These are phyloP conservation scores for Tipula helvola DNA, from an alignment of 2,888 invertebrate species.

Conservation along the genomic window DNA sequence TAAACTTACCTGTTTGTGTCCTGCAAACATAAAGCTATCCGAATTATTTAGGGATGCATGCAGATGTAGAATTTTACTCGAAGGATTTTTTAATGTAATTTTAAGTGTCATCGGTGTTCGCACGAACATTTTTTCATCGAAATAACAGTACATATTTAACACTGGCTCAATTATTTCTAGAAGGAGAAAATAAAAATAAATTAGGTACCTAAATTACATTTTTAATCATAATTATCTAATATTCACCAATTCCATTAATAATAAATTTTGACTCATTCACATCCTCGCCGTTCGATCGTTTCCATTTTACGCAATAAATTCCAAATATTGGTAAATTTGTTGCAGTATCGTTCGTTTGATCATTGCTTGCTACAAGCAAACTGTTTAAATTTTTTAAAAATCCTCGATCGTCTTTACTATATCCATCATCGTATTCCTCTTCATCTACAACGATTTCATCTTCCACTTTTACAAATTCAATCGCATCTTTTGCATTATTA, in stretches of 20 bases:
- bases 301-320: constrained; percentile 34
- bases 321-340: constrained; percentile 24
- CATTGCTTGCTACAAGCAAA: not conserved
- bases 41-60: constrained; percentile 30
- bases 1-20: constrained; percentile 66
- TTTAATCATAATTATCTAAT: not conserved
- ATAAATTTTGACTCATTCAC: constrained; percentile 35
- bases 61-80: constrained; percentile 31
- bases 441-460: not conserved
- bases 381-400: constrained; percentile 24
- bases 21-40: constrained; percentile 91
- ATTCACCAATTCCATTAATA: constrained; percentile 24
- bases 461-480: constrained; percentile 21
- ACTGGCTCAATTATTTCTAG: constrained; percentile 30
- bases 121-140: constrained; percentile 35
- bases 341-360: not conserved
- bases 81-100: constrained; percentile 33
- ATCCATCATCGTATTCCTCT: not conserved
- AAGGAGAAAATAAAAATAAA: too few species aligned
- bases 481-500: constrained; percentile 31
- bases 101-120: constrained; percentile 35
- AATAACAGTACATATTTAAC: constrained; percentile 33
- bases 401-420: constrained; percentile 30
- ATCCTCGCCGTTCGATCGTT: constrained; percentile 26
- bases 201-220: not conserved